Evolutionary conservation across 2,797 vertebrate genomes (phyloP), one percentile per base, ranked within the genome.

Genomic region (Chiroxiphia lanceolata): DNA sequence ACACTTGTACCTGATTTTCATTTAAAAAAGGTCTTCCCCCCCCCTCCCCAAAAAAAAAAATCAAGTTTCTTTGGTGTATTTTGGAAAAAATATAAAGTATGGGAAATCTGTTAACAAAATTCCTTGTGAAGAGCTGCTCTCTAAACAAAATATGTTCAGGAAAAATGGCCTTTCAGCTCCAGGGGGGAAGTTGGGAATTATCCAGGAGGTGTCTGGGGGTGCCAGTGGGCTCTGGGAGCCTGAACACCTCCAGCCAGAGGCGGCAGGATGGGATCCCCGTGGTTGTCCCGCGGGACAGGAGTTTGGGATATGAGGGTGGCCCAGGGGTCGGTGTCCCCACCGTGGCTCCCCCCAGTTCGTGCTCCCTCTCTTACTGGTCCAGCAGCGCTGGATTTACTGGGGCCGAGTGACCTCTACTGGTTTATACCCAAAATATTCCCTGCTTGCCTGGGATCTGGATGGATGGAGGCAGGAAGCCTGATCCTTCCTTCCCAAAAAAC

Each of bases 331-430:
- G 14, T 48, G 59, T 48, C 68, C 40, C 48, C 67, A 31, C 8
- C n/a, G 33, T 16, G 23, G 69, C 0, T 33, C 42, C 23, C 23
- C 65, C 23, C 90, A 36, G 44, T 6, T 4, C 5, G 9, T 19
- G 1, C 40, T 6, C 6, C 27, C 33, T 12, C 15, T 5, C 65
- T 10, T 5, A 22, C 65, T 76, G 87, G 45, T 27, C 45, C 68
- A 3, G 69, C 27, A 36, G 20, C 65, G 0, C 77, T 10, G 83
- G 56, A 92, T 94, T 92, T 57, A 80, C 83, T 71, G 87, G 74
- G 77, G 40, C 45, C 15, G 94, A 88, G 87, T 90, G 95, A 94
- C 91, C 94, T 93, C 95, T 96, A 27, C 91, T 87, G 94, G 95
- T 83, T 88, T 45, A 4, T 4, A 75, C 61, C 65, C 70, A 68